phyloP scores from a whole-genome alignment of 2,797 vertebrate species.

The Ara ararauna region DNA sequence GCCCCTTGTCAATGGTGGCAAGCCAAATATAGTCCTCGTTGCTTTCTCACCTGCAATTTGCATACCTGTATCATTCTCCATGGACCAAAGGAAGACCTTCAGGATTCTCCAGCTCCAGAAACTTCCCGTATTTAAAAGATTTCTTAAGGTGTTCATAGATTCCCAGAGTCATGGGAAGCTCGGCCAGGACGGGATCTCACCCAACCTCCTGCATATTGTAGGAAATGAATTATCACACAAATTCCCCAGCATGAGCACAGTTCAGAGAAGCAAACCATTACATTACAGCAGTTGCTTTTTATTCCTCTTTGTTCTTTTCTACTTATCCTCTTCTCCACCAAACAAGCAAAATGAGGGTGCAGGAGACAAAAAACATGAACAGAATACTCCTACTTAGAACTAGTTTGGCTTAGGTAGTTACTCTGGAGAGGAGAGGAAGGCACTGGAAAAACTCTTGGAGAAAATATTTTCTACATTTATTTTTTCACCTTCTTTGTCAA shows the following conservation, averaged over 20 bases:
- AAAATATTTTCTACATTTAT: background rate
- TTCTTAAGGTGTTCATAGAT: background rate
- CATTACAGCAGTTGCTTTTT: background rate
- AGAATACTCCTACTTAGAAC: background rate
- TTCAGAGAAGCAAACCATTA: background rate
- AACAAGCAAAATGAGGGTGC: background rate
- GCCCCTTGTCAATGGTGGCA: background rate
- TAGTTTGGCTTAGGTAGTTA: background rate
- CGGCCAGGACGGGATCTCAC: background rate
- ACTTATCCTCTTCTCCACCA: background rate
- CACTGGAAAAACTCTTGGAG: background rate
- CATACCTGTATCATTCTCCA: background rate
- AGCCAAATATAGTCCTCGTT: background rate
- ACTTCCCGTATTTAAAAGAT: background rate
- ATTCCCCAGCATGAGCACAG: fast-evolving
- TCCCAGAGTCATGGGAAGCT: background rate
- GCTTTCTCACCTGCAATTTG: background rate
- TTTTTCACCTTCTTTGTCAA: background rate
- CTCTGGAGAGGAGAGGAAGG: background rate
- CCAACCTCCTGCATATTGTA: background rate
- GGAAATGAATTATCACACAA: background rate
- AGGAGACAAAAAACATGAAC: background rate
- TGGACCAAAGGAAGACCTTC: background rate
- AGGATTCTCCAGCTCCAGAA: background rate
- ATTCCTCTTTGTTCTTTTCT: background rate